Conservation (phyloP, 2,888 invertebrate species). For the Troides aeacus region DNA sequence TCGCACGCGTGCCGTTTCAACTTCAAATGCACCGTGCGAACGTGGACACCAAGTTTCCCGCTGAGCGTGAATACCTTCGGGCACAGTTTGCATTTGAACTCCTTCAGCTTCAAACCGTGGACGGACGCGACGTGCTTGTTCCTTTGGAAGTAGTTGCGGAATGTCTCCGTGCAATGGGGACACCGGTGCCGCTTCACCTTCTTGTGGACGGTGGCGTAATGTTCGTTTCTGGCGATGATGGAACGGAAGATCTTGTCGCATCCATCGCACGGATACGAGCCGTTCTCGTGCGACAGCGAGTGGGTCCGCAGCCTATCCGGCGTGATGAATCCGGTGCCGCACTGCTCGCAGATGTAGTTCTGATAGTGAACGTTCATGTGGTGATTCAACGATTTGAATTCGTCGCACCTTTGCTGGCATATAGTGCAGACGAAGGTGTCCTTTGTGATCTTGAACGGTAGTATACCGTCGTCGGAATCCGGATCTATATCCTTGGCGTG, state of each 20-base stretch:
- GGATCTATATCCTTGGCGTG: conserved; percentile 54
- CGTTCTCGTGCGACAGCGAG: conserved; percentile 61
- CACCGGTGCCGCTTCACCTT: conserved; percentile 67
- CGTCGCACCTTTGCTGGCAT: conserved; percentile 54
- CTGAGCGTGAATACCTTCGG: conserved; percentile 63
- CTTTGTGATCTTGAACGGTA: conserved; percentile 59
- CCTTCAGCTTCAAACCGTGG: conserved; percentile 66
- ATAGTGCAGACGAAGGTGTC: conserved; percentile 56
- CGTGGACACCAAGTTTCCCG: conserved; percentile 63
- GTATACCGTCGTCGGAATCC: conserved; percentile 52
- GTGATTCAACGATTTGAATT: conserved; percentile 66
- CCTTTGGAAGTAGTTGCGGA: conserved; percentile 68
- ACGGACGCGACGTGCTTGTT: conserved; percentile 62
- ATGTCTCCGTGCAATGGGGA: conserved; percentile 64
- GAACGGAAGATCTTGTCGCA: conserved; percentile 76
- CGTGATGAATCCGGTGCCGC: conserved; percentile 67
- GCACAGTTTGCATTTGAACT: conserved; percentile 66
- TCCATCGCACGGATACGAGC: conserved; percentile 62
- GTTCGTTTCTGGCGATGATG: conserved; percentile 67
- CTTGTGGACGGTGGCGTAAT: conserved; percentile 73
- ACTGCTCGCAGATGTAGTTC: conserved; percentile 70
- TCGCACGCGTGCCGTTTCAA: conserved; percentile 67
- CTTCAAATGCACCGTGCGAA: conserved; percentile 68
- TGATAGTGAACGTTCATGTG: conserved; percentile 73
- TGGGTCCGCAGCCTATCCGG: conserved; percentile 63